Conservation (phyloP, 2,113 vertebrate genomes). For the Aegithalos caudatus region DNA sequence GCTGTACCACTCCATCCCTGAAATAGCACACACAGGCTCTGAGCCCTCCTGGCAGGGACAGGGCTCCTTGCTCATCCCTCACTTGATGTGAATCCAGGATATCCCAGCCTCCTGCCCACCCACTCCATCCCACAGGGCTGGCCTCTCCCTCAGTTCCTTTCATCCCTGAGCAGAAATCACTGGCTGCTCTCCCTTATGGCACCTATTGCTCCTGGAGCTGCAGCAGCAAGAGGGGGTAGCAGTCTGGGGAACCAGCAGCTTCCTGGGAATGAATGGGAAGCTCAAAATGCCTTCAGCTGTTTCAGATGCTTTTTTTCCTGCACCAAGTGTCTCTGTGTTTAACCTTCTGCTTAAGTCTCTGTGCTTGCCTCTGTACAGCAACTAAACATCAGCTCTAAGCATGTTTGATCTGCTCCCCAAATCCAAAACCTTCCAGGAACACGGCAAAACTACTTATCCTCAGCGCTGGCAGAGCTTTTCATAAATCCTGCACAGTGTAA, state of each 20-base stretch:
- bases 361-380: neutral
- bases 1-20: neutral
- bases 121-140: neutral
- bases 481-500: neutral
- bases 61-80: neutral
- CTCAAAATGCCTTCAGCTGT: neutral
- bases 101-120: neutral
- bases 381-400: neutral
- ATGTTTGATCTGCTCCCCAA: neutral
- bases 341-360: neutral
- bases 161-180: neutral
- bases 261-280: neutral
- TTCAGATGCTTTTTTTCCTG: neutral
- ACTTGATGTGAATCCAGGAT: neutral
- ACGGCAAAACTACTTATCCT: neutral
- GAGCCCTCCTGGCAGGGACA: neutral
- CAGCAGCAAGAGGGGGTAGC: neutral
- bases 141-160: neutral
- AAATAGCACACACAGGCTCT: neutral
- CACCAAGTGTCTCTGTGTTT: neutral
- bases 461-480: neutral
- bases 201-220: neutral
- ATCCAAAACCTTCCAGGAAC: neutral
- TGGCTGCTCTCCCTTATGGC: fast-evolving
- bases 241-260: neutral